A percentile compares a stretch with the other conserved stretches of the same genome.
Conservation (phyloP, 2,888 invertebrate genomes). For the Zygaena filipendulae region DNA sequence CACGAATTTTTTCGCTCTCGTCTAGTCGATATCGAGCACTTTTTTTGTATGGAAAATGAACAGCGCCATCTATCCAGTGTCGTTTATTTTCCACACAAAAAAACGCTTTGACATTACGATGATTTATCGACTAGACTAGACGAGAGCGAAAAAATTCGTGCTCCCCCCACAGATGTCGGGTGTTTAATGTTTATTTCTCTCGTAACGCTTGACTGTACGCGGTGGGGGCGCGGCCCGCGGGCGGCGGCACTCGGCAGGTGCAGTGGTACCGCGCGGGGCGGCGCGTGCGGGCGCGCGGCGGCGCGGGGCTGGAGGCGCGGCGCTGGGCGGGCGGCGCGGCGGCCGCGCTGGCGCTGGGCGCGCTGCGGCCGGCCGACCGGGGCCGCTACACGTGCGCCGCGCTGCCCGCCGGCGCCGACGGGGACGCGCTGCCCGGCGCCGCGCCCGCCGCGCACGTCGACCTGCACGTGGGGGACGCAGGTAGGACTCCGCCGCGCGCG, state of each 20-base stretch:
- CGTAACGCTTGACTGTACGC: neutral
- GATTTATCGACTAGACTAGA: too few species aligned
- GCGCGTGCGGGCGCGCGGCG: too few species aligned
- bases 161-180: too few species aligned
- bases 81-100: too few species aligned
- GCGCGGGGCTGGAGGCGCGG: constrained; percentile 73
- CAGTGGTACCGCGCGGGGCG: too few species aligned
- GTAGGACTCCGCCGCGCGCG: constrained; percentile 14
- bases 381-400: constrained; percentile 71
- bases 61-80: too few species aligned
- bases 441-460: constrained; percentile 17
- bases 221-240: neutral
- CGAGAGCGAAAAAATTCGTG: too few species aligned
- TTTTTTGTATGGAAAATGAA: too few species aligned
- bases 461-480: constrained; percentile 10
- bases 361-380: constrained; percentile 62
- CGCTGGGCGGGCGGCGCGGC: constrained; percentile 67
- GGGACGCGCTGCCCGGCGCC: constrained; percentile 29
- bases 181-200: neutral
- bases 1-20: too few species aligned
- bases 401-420: too few species aligned
- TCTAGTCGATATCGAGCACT: too few species aligned
- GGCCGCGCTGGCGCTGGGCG: constrained; percentile 70
- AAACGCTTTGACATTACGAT: too few species aligned
- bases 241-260: neutral